Percentiles rank a stretch among this genome's conserved stretches.
Conservation (phyloP, 2,888 invertebrate genomes). For the Caenorhabditis sp. region DNA sequence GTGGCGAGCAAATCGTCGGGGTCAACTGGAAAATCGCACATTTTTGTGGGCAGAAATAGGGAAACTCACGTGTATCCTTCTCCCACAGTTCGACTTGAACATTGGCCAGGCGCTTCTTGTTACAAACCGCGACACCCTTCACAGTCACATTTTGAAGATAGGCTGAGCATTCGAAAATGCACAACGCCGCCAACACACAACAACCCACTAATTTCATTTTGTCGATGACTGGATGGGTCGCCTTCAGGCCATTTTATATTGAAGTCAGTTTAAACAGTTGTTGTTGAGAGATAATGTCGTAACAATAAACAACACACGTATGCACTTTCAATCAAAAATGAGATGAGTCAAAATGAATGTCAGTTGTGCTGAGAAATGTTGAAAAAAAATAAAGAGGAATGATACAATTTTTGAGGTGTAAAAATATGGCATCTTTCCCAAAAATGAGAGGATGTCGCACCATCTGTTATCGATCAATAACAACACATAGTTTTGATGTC, state of each 20-base stretch:
- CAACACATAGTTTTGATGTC: too few relatives aligned
- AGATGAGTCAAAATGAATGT: neutral
- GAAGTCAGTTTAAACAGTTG: neutral
- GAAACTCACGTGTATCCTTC: slow-evolving; percentile 58
- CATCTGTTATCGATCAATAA: too few relatives aligned
- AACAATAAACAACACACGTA: neutral
- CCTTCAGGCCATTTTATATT: neutral
- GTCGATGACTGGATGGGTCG: neutral
- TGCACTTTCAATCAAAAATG: neutral
- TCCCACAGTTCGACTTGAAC: slow-evolving; percentile 56
- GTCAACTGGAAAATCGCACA: slow-evolving; percentile 46
- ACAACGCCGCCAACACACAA: neutral
- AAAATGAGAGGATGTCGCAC: too few relatives aligned
- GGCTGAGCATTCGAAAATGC: slow-evolving; percentile 17
- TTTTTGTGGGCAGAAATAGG: neutral
- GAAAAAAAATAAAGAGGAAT: neutral
- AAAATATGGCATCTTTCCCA: too few relatives aligned
- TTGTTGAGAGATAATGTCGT: neutral
- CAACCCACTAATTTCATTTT: neutral
- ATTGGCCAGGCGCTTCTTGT: slow-evolving; percentile 53
- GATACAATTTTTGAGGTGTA: neutral
- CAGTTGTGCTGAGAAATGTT: neutral
- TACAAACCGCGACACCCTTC: slow-evolving; percentile 56
- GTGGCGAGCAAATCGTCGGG: slow-evolving; percentile 55
- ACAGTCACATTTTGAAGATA: slow-evolving; percentile 56